Conservation (phyloP, 2,113 vertebrate genomes). For the Cottus gobio region DNA sequence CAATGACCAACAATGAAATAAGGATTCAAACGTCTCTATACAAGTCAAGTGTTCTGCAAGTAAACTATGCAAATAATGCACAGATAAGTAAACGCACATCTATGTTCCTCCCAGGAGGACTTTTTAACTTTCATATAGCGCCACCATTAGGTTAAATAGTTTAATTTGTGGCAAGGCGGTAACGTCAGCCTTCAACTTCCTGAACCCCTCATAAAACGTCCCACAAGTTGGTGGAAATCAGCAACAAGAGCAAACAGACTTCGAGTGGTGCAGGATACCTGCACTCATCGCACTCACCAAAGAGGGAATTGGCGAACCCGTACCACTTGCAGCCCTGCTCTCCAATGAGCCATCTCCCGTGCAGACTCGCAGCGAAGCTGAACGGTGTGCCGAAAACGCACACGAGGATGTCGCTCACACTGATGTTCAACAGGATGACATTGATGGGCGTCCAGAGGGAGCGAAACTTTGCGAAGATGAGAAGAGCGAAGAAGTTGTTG, state of each 20-base stretch:
- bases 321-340: slow-evolving; percentile 81
- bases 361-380: slow-evolving; percentile 82
- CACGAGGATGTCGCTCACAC: slow-evolving; percentile 81
- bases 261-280: neutral
- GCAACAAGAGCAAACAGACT: neutral
- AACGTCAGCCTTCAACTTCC: neutral
- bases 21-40: no score
- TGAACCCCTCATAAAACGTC: neutral
- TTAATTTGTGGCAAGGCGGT: neutral
- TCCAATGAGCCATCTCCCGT: slow-evolving; percentile 79
- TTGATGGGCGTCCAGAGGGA: slow-evolving; percentile 81
- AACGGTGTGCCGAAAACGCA: slow-evolving; percentile 81
- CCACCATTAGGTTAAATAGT: neutral
- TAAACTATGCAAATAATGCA: no score
- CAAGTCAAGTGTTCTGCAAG: no score
- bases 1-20: no score
- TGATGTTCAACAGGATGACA: slow-evolving; percentile 84
- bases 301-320: slow-evolving; percentile 84
- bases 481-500: slow-evolving; percentile 73
- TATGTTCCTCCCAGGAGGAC: neutral
- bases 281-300: slow-evolving; percentile 73
- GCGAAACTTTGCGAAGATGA: slow-evolving; percentile 76
- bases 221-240: neutral
- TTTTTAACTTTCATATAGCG: neutral
- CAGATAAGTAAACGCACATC: no score